Evolutionary conservation across 2,113 vertebrate genomes (phyloP), one percentile per base, ranked within the genome.

Genomic region (Hipposideros armiger): DNA sequence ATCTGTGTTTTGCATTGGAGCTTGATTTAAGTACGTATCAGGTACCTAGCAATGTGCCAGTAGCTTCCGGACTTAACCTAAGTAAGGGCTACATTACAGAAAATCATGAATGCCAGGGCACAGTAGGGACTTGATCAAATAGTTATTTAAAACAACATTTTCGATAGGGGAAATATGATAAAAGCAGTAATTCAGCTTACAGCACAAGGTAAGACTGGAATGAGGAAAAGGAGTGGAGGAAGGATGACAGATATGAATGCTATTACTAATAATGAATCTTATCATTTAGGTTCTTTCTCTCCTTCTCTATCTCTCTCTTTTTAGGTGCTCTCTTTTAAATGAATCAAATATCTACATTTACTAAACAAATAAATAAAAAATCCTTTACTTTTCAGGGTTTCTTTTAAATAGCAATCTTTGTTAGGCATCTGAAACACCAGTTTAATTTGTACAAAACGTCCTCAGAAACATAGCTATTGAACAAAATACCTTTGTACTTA

Each of bases 351-450:
- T 45, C 28, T 86, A 72, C 9, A 91, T 45, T 73, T 62, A 91
- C 36, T 87, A 83, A 81, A 81, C 26, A 92, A 36, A 80, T 56
- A 54, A 76, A 86, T 58, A 45, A 69, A 83, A 20, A 19, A 45
- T 72, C 36, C 26, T 81, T 54, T 90, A 89, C 66, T 95, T 93
- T 77, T 54, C 28, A 95, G 94, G 17, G 13, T 14, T 11, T 86
- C 50, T 22, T 88, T 92, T 78, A 95, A 86, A 87, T n/a, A 91
- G 30, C 40, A 30, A 87, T n/a, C 40, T 95, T 92, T 24, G 13
- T 87, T 47, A 92, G 10, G 26, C 36, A 97, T n/a, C 7, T 83
- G 13, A 85, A 91, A 94, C 19, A 87, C 5, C 40, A 54, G 17
- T 69, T 95, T 90, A 89, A 95, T 64, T 74, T 60, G 32, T 17